Percentiles rank a stretch among this genome's conserved stretches.
phyloP scores from a whole-genome alignment of 2,113 vertebrate genomes.

The Platichthys flesus region DNA sequence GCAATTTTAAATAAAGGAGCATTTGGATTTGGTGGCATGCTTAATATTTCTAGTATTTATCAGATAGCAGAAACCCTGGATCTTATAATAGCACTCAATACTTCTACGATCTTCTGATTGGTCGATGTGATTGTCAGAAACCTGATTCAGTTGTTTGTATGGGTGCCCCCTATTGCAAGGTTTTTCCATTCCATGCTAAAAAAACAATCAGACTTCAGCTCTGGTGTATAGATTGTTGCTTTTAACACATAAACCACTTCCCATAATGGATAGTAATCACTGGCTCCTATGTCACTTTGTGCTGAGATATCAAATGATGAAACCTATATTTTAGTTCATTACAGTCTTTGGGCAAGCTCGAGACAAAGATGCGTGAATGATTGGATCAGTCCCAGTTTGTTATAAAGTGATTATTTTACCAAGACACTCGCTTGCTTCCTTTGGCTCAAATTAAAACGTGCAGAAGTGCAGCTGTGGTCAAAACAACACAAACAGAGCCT shows the following conservation, averaged over 20 bases:
- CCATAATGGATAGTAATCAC: too few species aligned
- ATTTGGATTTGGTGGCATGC: too few species aligned
- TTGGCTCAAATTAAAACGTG: conserved; percentile 19
- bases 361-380: not conserved
- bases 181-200: not conserved
- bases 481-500: conserved; percentile 8
- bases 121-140: not conserved
- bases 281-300: too few species aligned
- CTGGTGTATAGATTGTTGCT: not conserved
- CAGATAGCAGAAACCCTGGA: not conserved
- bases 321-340: not conserved
- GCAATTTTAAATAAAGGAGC: too few species aligned
- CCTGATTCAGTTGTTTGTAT: not conserved
- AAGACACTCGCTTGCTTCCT: not conserved
- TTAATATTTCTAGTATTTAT: not conserved
- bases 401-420: too few species aligned
- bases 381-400: not conserved
- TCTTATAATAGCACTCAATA: not conserved
- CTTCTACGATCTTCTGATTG: too few species aligned
- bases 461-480: conserved; percentile 39
- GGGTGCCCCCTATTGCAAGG: not conserved
- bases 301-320: not conserved
- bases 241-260: not conserved
- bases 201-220: not conserved
- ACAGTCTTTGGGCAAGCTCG: not conserved